Percentiles rank a stretch among this genome's conserved stretches.
phyloP scores from a whole-genome alignment of 2,113 vertebrate species.

The Zosterops borbonicus region DNA sequence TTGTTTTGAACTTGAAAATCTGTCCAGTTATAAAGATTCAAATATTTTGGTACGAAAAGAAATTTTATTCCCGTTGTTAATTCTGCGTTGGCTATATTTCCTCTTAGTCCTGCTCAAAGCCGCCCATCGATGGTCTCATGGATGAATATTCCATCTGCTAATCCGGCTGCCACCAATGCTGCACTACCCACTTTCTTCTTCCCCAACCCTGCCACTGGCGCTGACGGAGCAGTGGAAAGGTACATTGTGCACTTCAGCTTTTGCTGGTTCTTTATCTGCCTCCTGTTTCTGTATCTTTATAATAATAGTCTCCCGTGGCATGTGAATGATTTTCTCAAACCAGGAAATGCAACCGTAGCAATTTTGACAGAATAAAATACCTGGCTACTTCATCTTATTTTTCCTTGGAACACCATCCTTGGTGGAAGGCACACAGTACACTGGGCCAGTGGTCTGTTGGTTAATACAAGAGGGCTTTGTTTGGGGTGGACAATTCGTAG shows the following conservation, averaged over 20 bases:
- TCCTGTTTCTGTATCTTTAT: background rate
- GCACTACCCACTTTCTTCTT: slow-evolving; percentile 25
- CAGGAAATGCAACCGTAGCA: background rate
- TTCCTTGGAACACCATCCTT: background rate
- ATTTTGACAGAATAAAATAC: background rate
- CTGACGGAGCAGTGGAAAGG: slow-evolving; percentile 70
- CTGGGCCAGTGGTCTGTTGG: background rate
- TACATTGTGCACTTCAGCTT: background rate
- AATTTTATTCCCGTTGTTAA: background rate
- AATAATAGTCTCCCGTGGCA: background rate
- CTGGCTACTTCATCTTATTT: background rate
- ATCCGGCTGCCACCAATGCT: background rate
- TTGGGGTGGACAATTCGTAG: background rate
- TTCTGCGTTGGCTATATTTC: background rate
- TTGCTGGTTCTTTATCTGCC: background rate
- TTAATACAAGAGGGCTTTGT: background rate
- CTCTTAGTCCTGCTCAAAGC: slow-evolving; percentile 60
- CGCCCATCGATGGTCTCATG: slow-evolving; percentile 75
- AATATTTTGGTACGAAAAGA: background rate
- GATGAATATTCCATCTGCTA: slow-evolving; percentile 69
- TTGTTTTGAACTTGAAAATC: background rate
- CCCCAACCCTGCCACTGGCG: background rate
- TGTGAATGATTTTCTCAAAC: background rate
- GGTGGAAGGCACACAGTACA: background rate
- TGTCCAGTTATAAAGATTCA: background rate